These are phyloP conservation scores for Odontamblyopus lacepedii DNA, from an alignment of 2,797 vertebrate genomes.

Conservation along the genomic window DNA sequence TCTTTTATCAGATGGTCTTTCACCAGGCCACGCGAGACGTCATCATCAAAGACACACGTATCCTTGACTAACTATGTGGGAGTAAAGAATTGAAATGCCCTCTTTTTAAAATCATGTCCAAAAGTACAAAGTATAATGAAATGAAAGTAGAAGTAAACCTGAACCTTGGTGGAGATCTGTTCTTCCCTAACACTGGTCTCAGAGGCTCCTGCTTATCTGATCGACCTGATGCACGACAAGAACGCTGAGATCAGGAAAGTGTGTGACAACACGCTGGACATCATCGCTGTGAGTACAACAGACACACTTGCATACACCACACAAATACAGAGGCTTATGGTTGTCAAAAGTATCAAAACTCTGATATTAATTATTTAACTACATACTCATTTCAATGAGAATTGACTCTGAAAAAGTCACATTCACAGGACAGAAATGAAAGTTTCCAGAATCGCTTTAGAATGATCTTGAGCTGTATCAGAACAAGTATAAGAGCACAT, in stretches of 20 bases:
- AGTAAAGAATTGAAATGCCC: no score
- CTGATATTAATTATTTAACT: no score
- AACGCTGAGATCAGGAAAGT: slow-evolving; percentile 94
- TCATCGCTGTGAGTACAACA: slow-evolving; percentile 86
- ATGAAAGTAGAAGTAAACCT: not conserved
- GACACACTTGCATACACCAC: not conserved
- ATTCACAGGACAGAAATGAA: no score
- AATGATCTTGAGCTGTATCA: no score
- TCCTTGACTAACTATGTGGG: slow-evolving; percentile 71
- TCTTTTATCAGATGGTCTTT: slow-evolving; percentile 99
- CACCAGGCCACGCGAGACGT: slow-evolving; percentile 97
- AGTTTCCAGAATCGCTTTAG: no score
- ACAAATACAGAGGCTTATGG: no score
- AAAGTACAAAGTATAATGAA: not conserved
- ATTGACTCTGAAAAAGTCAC: no score
- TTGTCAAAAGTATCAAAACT: no score
- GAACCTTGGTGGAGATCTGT: no score
- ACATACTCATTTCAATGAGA: no score
- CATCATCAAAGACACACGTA: slow-evolving; percentile 97
- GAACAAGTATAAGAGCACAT: no score
- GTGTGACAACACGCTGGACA: slow-evolving; percentile 94
- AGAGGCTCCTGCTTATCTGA: slow-evolving; percentile 95
- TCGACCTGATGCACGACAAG: slow-evolving; percentile 96
- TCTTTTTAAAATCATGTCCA: not conserved
- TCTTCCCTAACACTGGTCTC: slow-evolving; percentile 46